Evolutionary conservation across 2,888 invertebrate species (phyloP), one percentile per base, ranked within the genome.

Genomic region (Chalcis sispes): DNA sequence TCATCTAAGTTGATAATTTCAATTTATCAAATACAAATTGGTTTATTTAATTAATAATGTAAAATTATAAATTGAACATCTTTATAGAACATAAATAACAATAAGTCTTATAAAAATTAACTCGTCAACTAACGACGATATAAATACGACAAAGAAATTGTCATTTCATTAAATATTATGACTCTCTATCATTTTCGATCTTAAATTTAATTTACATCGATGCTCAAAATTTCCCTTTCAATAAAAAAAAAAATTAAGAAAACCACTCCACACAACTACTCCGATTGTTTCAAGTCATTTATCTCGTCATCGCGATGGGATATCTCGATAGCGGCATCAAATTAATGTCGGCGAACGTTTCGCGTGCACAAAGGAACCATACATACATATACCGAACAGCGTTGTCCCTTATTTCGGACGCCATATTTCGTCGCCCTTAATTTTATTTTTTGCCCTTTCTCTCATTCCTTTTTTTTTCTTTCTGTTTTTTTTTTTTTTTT

Each of bases 371-470:
- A 74, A 64, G n/a, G 25, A 23, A 10, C 25, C 59, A 27, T 59
- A 23, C 52, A 48, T 18, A 54, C n/a, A 40, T 13, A 25, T n/a
- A 15, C 29, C 8, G 1, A n/a, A n/a, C n/a, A n/a, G n/a, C 20
- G 56, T 2, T 7, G 48, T 13, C 46, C 20, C 48, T n/a, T 29
- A 15, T 10, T 32, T n/a, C 13, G 78, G n/a, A 58, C 84, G 82
- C 85, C 85, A 85, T 86, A 77, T 40, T 64, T 85, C 83, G 76
- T 79, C 80, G 83, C 82, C 82, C 83, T 83, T 83, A 83, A 85
- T 86, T 83, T 82, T 80, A 81, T 56, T 56, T 25, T 18, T 64
- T 71, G 48, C n/a, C n/a, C n/a, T 15, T n/a, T 59, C 46, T 36
- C 20, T 40, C 25, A 3, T 23, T 70, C 18, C 20, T 27, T 62